Conservation (phyloP, 1,140 invertebrate genomes). For the Trachymyrmex cornetzi region DNA sequence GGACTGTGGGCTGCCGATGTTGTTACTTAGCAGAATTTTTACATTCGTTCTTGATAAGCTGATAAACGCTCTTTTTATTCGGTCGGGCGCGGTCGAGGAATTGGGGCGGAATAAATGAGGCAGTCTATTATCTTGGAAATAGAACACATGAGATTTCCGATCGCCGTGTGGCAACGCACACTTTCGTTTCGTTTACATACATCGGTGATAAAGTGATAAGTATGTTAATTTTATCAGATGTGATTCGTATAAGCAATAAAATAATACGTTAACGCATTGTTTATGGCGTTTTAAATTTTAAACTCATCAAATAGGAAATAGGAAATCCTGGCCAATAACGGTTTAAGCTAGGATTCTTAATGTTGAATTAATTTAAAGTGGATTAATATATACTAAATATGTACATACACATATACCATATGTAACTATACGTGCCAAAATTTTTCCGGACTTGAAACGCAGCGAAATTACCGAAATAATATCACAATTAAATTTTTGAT, state of each 20-base stretch:
- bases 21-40: slow-evolving; percentile 44
- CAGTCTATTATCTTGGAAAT: slow-evolving; percentile 56
- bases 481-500: too few species aligned
- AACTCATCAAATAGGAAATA: too few species aligned
- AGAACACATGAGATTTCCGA: slow-evolving; percentile 60
- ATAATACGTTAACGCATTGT: neutral
- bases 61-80: slow-evolving; percentile 62
- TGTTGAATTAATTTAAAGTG: too few species aligned
- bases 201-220: slow-evolving; percentile 69
- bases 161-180: neutral
- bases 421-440: too few species aligned
- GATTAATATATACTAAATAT: too few species aligned
- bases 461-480: too few species aligned
- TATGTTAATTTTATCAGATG: slow-evolving; percentile 75
- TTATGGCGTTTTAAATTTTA: slow-evolving; percentile 19
- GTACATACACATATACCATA: too few species aligned
- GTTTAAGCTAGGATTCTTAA: too few species aligned
- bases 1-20: slow-evolving; percentile 9
- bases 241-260: slow-evolving; percentile 2
- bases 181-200: slow-evolving; percentile 1
- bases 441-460: too few species aligned
- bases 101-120: slow-evolving; percentile 75
- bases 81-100: slow-evolving; percentile 51
- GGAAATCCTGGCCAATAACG: too few species aligned
- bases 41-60: slow-evolving; percentile 32